Evolutionary conservation across 2,888 invertebrate species (phyloP), one percentile per base, ranked within the genome.

Genomic region (Nysson spinosus): DNA sequence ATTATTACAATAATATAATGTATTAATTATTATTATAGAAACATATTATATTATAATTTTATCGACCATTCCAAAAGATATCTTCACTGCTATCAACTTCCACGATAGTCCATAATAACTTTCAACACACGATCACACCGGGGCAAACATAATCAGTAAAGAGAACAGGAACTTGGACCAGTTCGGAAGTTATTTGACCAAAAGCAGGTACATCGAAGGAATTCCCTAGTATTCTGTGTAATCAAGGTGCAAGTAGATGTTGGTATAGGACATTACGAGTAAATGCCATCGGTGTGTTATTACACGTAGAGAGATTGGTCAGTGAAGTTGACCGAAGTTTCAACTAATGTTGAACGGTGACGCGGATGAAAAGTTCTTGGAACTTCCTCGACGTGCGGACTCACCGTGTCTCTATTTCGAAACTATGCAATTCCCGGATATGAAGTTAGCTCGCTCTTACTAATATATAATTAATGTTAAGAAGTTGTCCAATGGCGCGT

Each of bases 211-310:
- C 11, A 2, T 11, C n/a, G 14, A 12, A 24, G 9, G 55, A 55
- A 32, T 63, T 63, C 17, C 16, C 42, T n/a, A 16, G 2, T 30
- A 28, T 17, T 55, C 30, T 20, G 28, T 26, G 22, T 52, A 49
- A 68, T 68, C 39, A 16, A 11, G 20, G 63, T 50, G 51, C 51
- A 34, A 32, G 44, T 16, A 44, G 14, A 35, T 42, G 19, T 51
- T 34, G 43, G 32, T 12, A 19, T 17, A 17, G 37, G 50, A 46
- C 43, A 34, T 61, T 55, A 55, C 54, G 50, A 12, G 34, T 19
- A 34, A 69, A 70, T 60, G 42, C 50, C 50, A 47, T 43, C 28
- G 28, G 34, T 54, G 51, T 46, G 46, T 71, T 39, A 42, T 14
- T 22, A 6, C 40, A 20, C n/a, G 14, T 11, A 3, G 22, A 47